Conservation (phyloP, 2,797 vertebrate genomes). For the Helicolenus hilgendorfi region DNA sequence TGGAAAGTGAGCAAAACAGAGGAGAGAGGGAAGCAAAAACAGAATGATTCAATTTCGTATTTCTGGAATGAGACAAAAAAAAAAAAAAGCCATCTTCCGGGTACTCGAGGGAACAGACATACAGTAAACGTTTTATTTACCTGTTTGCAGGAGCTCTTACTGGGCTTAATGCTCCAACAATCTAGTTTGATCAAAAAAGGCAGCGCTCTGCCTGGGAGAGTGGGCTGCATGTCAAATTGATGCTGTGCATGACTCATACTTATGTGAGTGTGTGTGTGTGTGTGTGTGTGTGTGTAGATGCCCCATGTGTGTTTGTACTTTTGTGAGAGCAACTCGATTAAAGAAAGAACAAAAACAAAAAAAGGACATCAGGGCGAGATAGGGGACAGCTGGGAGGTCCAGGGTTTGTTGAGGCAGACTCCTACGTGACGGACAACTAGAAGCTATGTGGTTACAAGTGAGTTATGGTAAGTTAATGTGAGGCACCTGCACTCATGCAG, state of each 20-base stretch:
- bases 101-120: slow-evolving; percentile 2
- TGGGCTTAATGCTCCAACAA: slow-evolving; percentile 52
- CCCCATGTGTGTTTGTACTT: neutral
- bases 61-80: slow-evolving; percentile 42
- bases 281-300: neutral
- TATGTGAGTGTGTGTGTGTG: neutral
- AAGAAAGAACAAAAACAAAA: slow-evolving; percentile 5
- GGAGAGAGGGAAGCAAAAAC: neutral
- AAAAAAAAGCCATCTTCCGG: neutral
- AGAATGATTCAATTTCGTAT: slow-evolving; percentile 50
- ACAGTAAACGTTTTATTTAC: slow-evolving; percentile 61
- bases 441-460: neutral
- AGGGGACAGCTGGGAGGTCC: neutral
- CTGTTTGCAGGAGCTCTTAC: slow-evolving; percentile 57
- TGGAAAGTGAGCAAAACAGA: neutral
- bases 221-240: slow-evolving; percentile 60
- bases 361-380: neutral
- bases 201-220: slow-evolving; percentile 42
- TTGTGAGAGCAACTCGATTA: slow-evolving; percentile 23
- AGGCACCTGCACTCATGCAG: neutral
- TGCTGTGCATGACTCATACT: slow-evolving; percentile 59
- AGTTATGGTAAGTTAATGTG: neutral
- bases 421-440: neutral
- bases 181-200: slow-evolving; percentile 63
- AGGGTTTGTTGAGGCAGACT: neutral